A percentile compares a stretch with the other conserved stretches of the same genome.
Evolutionary conservation across 2,888 invertebrate species (phyloP).

Genomic region (Philopedon plagiatum): DNA sequence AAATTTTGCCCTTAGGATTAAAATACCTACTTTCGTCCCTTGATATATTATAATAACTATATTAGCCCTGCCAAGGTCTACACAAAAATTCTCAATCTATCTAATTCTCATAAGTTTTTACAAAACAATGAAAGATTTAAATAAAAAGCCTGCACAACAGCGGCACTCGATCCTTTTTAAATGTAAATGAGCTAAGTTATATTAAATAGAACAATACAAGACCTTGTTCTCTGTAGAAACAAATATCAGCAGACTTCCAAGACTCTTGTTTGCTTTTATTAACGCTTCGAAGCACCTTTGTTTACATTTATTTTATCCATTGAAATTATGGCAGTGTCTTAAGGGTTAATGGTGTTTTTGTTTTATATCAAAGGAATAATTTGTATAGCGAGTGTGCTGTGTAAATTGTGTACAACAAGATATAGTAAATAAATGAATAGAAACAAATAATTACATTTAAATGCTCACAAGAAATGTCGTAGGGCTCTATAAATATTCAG

Average conservation of each 20-base stretch:
- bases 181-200: constrained; percentile 26
- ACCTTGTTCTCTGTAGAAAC: neutral
- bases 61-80: too few species aligned
- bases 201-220: constrained; percentile 16
- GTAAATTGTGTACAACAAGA: too few species aligned
- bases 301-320: constrained; percentile 17
- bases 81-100: too few species aligned
- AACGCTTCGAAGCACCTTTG: constrained; percentile 16
- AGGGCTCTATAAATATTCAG: too few species aligned
- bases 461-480: too few species aligned
- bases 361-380: neutral
- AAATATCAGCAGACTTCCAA: constrained; percentile 15
- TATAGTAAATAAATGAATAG: too few species aligned
- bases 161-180: neutral
- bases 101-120: too few species aligned
- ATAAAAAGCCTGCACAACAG: neutral
- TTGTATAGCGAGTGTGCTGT: neutral
- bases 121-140: too few species aligned
- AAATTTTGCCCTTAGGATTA: too few species aligned
- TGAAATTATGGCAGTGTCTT: neutral
- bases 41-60: too few species aligned
- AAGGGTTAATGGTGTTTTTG: neutral
- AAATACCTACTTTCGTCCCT: too few species aligned
- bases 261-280: constrained; percentile 20
- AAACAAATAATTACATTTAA: too few species aligned